These are phyloP conservation scores for Odocoileus hemionus DNA, from an alignment of 2,113 vertebrate genomes.

Conservation along the genomic window DNA sequence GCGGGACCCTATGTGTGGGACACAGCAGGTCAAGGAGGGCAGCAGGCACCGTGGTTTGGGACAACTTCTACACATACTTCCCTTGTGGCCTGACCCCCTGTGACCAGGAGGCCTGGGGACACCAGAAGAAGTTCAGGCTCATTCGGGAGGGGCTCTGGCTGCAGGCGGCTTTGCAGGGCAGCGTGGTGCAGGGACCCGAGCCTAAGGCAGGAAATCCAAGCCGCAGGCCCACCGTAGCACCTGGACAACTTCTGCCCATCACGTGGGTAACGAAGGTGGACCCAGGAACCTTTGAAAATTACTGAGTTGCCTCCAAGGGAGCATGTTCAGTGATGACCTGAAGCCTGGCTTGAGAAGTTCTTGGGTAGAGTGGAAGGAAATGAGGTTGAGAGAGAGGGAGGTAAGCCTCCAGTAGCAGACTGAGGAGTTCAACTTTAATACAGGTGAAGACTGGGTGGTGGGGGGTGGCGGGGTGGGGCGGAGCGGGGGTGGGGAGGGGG, in stretches of 20 bases:
- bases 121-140: neutral
- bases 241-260: fast-evolving
- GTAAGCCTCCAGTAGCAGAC: neutral
- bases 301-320: neutral
- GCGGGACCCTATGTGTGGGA: fast-evolving
- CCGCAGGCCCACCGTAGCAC: neutral
- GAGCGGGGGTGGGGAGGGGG: fast-evolving
- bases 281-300: neutral
- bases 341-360: neutral
- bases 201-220: neutral
- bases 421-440: neutral
- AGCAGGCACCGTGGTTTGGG: neutral
- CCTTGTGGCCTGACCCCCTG: neutral
- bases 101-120: fast-evolving
- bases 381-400: neutral
- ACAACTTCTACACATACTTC: neutral
- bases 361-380: neutral
- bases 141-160: fast-evolving
- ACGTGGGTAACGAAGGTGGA: neutral
- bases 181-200: neutral
- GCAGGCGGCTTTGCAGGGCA: neutral
- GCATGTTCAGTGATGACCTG: neutral
- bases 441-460: neutral
- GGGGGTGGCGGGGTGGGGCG: fast-evolving
- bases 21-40: neutral